Evolutionary conservation across 2,113 vertebrate genomes (phyloP).

Genomic region (Cathartes aura): DNA sequence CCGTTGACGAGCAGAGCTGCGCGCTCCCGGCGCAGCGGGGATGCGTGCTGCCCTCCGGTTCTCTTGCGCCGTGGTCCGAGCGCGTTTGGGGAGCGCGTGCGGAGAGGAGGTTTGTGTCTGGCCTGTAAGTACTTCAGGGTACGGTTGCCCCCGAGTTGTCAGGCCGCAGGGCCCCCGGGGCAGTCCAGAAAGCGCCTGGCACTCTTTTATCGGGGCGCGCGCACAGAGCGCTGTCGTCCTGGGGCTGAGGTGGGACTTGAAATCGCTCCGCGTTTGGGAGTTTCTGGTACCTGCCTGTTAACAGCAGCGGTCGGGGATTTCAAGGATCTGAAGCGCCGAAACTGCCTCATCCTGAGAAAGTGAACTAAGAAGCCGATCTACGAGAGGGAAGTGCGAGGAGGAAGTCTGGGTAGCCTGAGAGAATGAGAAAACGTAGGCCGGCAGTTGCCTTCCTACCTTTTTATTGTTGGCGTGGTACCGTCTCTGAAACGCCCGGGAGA

Average conservation of each 20-base stretch:
- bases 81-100: accelerated
- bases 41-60: accelerated
- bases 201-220: accelerated
- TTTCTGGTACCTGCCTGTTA: not conserved
- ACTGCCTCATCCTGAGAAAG: not conserved
- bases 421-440: not conserved
- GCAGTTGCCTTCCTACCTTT: not conserved
- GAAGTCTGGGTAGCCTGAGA: not conserved
- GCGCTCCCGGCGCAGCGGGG: accelerated
- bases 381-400: not conserved
- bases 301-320: accelerated
- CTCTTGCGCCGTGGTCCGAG: accelerated
- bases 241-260: not conserved
- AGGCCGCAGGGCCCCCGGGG: not conserved
- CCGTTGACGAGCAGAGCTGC: accelerated
- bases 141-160: accelerated
- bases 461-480: not conserved
- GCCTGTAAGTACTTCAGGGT: accelerated
- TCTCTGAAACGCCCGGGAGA: not conserved
- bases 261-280: not conserved
- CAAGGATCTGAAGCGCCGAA: not conserved
- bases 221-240: accelerated
- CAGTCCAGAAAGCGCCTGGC: no score
- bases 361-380: not conserved
- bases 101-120: accelerated